Conservation (phyloP, 2,797 vertebrate species). For the Urophycis tenuis region DNA sequence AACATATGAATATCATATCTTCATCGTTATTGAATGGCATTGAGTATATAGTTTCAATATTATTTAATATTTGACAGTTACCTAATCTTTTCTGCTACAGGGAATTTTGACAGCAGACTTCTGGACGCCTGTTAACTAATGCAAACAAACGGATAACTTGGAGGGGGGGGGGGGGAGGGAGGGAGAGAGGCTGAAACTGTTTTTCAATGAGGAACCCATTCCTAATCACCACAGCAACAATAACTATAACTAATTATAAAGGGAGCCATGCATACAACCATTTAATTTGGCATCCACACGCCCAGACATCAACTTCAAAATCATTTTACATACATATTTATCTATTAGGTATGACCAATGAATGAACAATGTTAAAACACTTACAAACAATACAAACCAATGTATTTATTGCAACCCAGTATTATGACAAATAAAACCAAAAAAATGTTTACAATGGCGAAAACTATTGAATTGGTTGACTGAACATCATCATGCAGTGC, state of each 20-base stretch:
- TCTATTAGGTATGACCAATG: not conserved
- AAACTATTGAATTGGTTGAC: not conserved
- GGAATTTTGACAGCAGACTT: not conserved
- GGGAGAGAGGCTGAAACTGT: not conserved
- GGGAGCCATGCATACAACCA: constrained; percentile 24
- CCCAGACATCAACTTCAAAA: not conserved
- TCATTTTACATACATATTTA: not conserved
- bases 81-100: not conserved
- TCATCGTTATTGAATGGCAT: no score
- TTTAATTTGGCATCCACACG: constrained; percentile 34
- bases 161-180: not conserved
- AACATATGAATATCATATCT: not conserved
- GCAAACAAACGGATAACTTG: constrained; percentile 29
- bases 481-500: not conserved
- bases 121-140: constrained; percentile 6
- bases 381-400: no score
- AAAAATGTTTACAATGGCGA: not conserved
- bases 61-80: constrained; percentile 9
- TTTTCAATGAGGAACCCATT: no score
- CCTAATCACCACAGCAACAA: constrained; percentile 18
- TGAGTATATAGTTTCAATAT: not conserved
- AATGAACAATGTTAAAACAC: not conserved
- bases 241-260: constrained; percentile 35
- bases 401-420: not conserved
- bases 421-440: not conserved